Evolutionary conservation across 1,140 invertebrate genomes (phyloP).

Genomic region (Penaeus japonicus): DNA sequence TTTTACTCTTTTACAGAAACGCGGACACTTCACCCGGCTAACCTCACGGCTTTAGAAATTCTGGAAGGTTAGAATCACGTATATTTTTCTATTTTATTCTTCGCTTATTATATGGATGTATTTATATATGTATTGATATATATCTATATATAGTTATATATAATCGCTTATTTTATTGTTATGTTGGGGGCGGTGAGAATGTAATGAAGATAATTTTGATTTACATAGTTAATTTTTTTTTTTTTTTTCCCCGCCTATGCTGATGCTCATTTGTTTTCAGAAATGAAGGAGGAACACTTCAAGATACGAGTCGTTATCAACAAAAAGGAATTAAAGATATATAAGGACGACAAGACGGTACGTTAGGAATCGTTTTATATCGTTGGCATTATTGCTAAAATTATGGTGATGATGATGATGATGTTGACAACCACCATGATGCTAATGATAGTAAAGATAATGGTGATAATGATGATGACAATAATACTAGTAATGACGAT

Average conservation of each 20-base stretch:
- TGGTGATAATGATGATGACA: too few relatives aligned
- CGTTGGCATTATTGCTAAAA: background rate
- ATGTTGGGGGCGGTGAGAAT: background rate
- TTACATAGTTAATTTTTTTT: background rate
- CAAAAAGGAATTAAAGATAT: background rate
- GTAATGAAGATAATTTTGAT: background rate
- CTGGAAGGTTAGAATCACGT: background rate
- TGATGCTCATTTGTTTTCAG: background rate
- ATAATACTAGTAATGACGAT: too few relatives aligned
- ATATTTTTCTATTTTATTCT: background rate
- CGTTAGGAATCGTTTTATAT: background rate
- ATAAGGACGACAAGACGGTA: conserved; percentile 7
- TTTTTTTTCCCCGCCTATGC: background rate
- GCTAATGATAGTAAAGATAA: too few relatives aligned
- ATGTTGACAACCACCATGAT: too few relatives aligned
- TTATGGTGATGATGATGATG: too few relatives aligned
- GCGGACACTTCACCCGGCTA: conserved; percentile 17
- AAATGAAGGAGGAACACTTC: background rate
- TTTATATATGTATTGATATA: too few relatives aligned
- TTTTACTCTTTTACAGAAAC: background rate
- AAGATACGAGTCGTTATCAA: background rate
- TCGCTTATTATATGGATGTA: background rate
- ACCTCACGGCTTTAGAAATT: conserved; percentile 11
- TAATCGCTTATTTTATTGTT: background rate
- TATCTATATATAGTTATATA: background rate